Base-by-base conservation (phyloP, 2,888 invertebrate species). In the Sesamia inferens region DNA sequence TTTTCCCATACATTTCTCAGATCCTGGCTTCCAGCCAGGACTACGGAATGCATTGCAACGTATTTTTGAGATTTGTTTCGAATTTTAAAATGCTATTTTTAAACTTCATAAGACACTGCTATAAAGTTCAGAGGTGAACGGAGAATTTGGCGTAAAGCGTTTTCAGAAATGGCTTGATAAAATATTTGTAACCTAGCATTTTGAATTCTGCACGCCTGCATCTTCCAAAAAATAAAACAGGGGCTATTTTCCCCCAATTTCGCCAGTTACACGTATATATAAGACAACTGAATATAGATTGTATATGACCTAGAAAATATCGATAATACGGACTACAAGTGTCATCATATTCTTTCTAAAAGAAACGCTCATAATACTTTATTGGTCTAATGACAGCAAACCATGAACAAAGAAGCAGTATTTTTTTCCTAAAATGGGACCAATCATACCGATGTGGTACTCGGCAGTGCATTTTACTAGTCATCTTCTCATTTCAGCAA, bases 21-120 rank as follows among this genome's bases (percentile, higher is more conserved):
- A 72, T 65, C 11, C 70, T 82, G 82, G 82, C 82, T 68, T 39
- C n/a, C 5, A 31, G 79, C 82, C 82, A 82, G 72, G 22, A 22
- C 48, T 59, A 61, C 54, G 11, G 16, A 54, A 82, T 57, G 70
- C 44, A 51, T 44, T 59, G 62, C 61, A 54, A 72, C 54, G 51
- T 76, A 73, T 66, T 73, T 81, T 73, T 42, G n/a, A 67, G 68
- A 63, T 76, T 73, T 76, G 54, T 61, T 79, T 71, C 66, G 79
- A 73, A 73, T 82, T 68, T 55, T 67, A 76, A 76, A 71, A 69
- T 80, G 73, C 51, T 48, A 64, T 73, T 64, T 79, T 69, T 64
- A 69, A 80, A 80, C 48, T 68, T 44, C 58, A 80, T 67, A 80
- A 80, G 58, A 76, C 54, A 66, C 31, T 31, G 68, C 71, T 39